Base-by-base conservation (phyloP, 2,797 vertebrate species). In the Brachyrhaphis roseni region DNA sequence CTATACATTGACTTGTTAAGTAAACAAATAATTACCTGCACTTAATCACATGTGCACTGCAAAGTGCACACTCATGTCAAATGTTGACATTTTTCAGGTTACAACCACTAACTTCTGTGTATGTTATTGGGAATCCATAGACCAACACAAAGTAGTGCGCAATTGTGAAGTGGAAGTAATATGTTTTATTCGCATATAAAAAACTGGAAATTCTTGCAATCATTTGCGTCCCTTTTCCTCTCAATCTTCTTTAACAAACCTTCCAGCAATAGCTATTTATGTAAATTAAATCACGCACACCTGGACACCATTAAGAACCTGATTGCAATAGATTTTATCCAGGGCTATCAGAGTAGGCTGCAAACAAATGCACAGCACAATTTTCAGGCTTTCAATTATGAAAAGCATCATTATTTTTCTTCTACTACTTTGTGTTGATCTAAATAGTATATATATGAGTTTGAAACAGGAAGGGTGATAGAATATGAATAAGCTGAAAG, bases 311-410 rank as follows among this genome's bases (percentile, higher is more conserved):
- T 28, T 71, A 16, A 45, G 6, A n/a, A 71, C 7, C 41, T 71
- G 43, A 45, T 3, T 28, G 26, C 41, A 71, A 4, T 28, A 43
- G 13, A 16, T 45, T 28, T 45, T 46, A 71, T 46, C 45, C n/a
- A n/a, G 41, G 23, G 31, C 2, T 3, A 45, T 70, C 26, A 45
- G 20, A 45, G 39, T n/a, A 43, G 26, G 11, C 66, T 4, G 10
- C 26, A n/a, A 70, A 68, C 8, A 43, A 70, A 70, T 8, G 2
- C 20, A n/a, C 20, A 7, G 10, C n/a, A 43, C 11, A 70, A n/a
- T 26, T 70, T n/a, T 71, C 68, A 71, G 68, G 46, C 41, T 71
- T 41, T 46, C 45, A 46, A 45, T 71, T 71, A 15, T 45, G 23
- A 28, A 28, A 45, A 16, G 68, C 26, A 15, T 28, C 18, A n/a